Percentiles rank a stretch among this genome's conserved stretches.
These are phyloP conservation scores for Leptatherina wallacei DNA, from an alignment of 2,797 vertebrate genomes.

Conservation along the genomic window DNA sequence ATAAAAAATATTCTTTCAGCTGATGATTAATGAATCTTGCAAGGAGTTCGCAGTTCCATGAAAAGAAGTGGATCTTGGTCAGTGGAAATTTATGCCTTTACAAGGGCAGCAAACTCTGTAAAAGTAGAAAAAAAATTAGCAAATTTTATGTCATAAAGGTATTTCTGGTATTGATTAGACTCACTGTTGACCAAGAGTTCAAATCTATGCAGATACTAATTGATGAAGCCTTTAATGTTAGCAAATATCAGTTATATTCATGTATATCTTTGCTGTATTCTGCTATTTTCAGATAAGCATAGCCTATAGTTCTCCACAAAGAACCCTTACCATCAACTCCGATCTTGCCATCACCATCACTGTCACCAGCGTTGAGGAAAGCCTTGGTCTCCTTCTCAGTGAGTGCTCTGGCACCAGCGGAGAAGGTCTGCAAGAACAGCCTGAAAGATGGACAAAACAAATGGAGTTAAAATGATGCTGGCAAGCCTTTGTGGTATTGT, in stretches of 20 bases:
- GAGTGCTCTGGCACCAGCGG: conserved; percentile 79
- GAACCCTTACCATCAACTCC: conserved; percentile 81
- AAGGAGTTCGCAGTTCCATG: conserved; percentile 79
- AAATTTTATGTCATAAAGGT: background rate
- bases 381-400: conserved; percentile 83
- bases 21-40: conserved; percentile 80
- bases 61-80: conserved; percentile 82
- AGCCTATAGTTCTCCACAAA: background rate
- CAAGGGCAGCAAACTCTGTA: conserved; percentile 84
- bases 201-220: background rate
- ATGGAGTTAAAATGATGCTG: background rate
- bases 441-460: conserved; percentile 54
- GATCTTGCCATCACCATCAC: conserved; percentile 86
- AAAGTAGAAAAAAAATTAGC: conserved; percentile 57
- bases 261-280: background rate
- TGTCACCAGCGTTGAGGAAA: conserved; percentile 82
- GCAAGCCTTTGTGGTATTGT: background rate
- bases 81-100: conserved; percentile 85
- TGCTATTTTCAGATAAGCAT: conserved; percentile 1
- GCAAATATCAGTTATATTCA: background rate
- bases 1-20: conserved; percentile 87
- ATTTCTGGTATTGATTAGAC: conserved; percentile 3
- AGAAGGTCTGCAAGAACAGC: conserved; percentile 88
- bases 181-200: conserved; percentile 21
- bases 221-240: background rate